Evolutionary conservation across 2,888 invertebrate species (phyloP), one percentile per base, ranked within the genome.

Genomic region (Drosophila nigricruria): DNA sequence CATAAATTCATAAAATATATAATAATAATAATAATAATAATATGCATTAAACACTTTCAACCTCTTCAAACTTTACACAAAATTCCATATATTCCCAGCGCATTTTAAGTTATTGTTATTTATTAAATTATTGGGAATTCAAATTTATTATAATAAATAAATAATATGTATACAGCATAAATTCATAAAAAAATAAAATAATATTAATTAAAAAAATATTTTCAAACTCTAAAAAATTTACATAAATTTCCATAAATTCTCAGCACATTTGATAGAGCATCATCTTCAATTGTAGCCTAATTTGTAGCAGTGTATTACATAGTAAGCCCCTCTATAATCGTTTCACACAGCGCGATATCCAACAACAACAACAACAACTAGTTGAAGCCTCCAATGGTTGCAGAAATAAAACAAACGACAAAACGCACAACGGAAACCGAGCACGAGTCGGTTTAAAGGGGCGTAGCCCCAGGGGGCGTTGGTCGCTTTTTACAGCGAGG

Each of bases 341-440:
- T 16, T 63, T 49, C 58, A 45, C 45, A 63, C 63, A 56, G 42
- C 50, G 45, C 47, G 16, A 32, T 50, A 58, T 30, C 18, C 49
- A 64, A 61, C 50, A 23, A 63, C 66, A 75, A 67, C 32, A 32
- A 50, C 14, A 52, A 23, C 52, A 36, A 23, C 52, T 23, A 52
- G 23, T 16, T 43, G 34, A 23, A 23, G 70, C 70, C 70, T 58
- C 67, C 67, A 70, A 77, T 67, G 64, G 70, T 61, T 52, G 69
- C 77, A 79, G 10, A 30, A 66, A 43, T 23, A 52, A 52, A 65
- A 52, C 18, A 53, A 75, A 79, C 72, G 71, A 30, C 27, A 47
- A 47, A 80, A 80, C 53, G 53, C 77, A 58, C 36, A 79, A 59
- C 79, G 79, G 81, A 79, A 79, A 81, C 73, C 50, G 16, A 61